Base-by-base conservation (phyloP, 1,140 invertebrate genomes). In the Hormaphis cornu region DNA sequence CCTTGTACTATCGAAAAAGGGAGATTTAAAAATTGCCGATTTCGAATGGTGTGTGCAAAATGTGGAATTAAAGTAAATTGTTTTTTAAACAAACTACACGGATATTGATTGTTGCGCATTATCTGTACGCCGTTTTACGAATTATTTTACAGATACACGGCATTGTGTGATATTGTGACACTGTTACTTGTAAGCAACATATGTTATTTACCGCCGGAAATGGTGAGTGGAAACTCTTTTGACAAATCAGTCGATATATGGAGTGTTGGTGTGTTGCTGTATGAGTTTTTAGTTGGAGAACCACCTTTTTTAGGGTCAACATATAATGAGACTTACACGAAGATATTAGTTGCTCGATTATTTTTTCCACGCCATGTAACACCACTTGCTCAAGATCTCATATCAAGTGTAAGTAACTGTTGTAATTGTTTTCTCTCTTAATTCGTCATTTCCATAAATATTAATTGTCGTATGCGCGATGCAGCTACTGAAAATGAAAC, bases 31-130 rank as follows among this genome's bases (percentile, higher is more conserved):
- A 82, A 95, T 98, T 72, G 93, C 93, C 33, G 95, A 98, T 80
- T 98, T 98, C 81, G 95, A 94, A 8, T 97, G 94, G 94, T 96
- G 93, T 2, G 94, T 97, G 7, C 94, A 97, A 81, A 90, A 93
- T 4, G 93, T 93, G 2, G 91, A 90, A 10, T 95, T 93, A 0
- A 86, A 81, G 84, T 85, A 76, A 76, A 58, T 56, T 16, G 33
- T n/a, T 56, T 72, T 46, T 63, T 2, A 56, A n/a, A n/a, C n/a
- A n/a, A n/a, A n/a, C n/a, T n/a, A 14, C 56, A 20, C 8, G 1
- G 33, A 44, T 20, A 53, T 54, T 12, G 14, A 70, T 18, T 1
- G 22, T 37, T 14, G 6, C 16, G 9, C n/a, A 1, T 26, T 7
- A 4, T 53, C 6, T 42, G 10, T 20, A 8, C 8, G 22, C 16